Percentiles rank a stretch among this genome's conserved stretches.
Evolutionary conservation across 2,113 vertebrate genomes (phyloP).

Genomic region (Mungos mungo): DNA sequence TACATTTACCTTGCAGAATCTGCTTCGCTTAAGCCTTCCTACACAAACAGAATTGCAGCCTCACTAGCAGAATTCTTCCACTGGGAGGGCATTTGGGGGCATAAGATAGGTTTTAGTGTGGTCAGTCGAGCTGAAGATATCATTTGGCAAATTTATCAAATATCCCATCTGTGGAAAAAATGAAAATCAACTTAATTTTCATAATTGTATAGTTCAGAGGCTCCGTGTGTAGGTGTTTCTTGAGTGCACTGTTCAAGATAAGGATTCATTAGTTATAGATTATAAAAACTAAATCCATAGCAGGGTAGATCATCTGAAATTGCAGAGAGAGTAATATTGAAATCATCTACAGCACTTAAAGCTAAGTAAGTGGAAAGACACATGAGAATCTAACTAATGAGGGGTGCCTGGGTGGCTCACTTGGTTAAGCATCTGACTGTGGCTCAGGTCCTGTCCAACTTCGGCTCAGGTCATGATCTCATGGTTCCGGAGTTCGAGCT

Average conservation of each 20-base stretch:
- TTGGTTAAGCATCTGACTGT: too few species aligned
- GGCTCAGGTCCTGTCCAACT: too few species aligned
- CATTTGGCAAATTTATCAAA: constrained; percentile 15
- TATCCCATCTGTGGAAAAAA: neutral
- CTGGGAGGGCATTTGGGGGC: neutral
- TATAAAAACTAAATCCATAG: constrained; percentile 46
- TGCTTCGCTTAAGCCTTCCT: neutral
- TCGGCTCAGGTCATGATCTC: too few species aligned
- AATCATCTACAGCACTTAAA: constrained; percentile 47
- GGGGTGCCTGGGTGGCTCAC: too few species aligned
- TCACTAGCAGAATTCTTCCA: neutral
- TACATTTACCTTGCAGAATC: neutral
- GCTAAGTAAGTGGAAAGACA: constrained; percentile 43
- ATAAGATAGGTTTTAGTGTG: neutral
- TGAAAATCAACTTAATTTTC: neutral
- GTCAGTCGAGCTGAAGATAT: neutral
- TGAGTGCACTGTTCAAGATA: neutral
- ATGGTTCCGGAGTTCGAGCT: too few species aligned
- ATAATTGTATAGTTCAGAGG: neutral
- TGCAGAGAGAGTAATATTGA: constrained; percentile 22
- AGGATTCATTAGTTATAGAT: constrained; percentile 46
- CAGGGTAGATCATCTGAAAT: constrained; percentile 28
- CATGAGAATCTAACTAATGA: neutral
- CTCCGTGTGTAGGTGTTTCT: neutral
- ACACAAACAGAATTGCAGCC: neutral